Conservation (phyloP, 2,888 invertebrate genomes). For the Antheraea assamensis region DNA sequence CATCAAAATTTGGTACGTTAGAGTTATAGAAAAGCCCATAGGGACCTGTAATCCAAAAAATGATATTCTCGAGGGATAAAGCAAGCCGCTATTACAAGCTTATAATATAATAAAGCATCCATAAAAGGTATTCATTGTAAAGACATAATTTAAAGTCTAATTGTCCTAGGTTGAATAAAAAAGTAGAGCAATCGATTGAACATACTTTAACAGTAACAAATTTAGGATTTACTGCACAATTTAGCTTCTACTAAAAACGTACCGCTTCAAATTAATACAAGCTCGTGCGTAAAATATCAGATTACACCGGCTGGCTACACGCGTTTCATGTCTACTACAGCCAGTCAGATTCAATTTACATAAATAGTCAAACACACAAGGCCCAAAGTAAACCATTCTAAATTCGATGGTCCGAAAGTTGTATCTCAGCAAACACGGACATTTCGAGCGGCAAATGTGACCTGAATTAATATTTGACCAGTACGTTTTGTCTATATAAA, state of each 20-base stretch:
- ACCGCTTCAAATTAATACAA: slow-evolving; percentile 43
- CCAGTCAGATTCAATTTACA: slow-evolving; percentile 71
- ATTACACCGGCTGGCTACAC: slow-evolving; percentile 37
- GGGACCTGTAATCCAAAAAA: no score
- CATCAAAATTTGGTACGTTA: no score
- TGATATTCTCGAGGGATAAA: no score
- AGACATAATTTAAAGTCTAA: no score
- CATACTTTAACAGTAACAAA: slow-evolving; percentile 1
- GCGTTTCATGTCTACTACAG: slow-evolving; percentile 42
- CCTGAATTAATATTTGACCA: slow-evolving; percentile 79
- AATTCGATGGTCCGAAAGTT: slow-evolving; percentile 75
- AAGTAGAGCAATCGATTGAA: not conserved
- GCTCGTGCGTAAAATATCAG: slow-evolving; percentile 51
- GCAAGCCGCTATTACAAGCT: no score
- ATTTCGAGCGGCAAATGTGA: slow-evolving; percentile 72
- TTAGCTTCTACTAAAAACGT: slow-evolving; percentile 31
- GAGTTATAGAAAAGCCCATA: no score
- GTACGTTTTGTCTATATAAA: slow-evolving; percentile 54
- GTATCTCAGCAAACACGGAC: slow-evolving; percentile 73
- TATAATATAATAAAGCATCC: no score
- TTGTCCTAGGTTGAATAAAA: not conserved
- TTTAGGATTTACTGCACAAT: slow-evolving; percentile 9
- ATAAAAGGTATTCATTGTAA: no score
- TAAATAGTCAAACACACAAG: slow-evolving; percentile 71
- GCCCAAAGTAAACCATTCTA: slow-evolving; percentile 71